Evolutionary conservation across 2,888 invertebrate species (phyloP), one percentile per base, ranked within the genome.

Genomic region (Apocheima hispidaria): DNA sequence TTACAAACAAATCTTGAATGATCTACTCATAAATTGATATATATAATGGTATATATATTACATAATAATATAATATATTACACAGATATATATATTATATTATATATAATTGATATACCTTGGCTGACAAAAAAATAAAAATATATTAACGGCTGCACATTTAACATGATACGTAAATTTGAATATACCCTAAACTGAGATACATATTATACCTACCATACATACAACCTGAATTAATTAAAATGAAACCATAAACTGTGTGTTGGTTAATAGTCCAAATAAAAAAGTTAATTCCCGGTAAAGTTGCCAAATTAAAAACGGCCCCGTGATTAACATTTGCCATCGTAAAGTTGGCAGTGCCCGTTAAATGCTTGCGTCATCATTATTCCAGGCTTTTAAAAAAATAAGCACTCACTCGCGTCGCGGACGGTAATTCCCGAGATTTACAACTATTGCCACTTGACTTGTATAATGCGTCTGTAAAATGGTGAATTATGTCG

Each of bases 381-480:
- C 60, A 63, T 67, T 63, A 64, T 53, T 63, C 50, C 38, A 30
- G 44, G 7, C 35, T 36, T 65, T 69, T 66, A 60, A 76, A 75
- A 75, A 66, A 63, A 69, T 57, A 67, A 60, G 53, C 50, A 49
- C 28, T 49, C 60, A 65, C 63, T 63, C 52, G n/a, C 54, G 41
- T 62, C 35, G 55, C 55, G 60, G 63, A 56, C 55, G 60, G 63
- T 62, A 54, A 55, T 62, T 57, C 57, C 56, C 28, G 63, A 68
- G 68, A 74, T 78, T 78, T 74, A 76, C 72, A 70, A 73, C 70
- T 66, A 73, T 75, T 68, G 70, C 68, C 60, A 68, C 70, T 71
- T 74, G 70, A 68, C 70, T 71, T 74, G 70, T 71, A 70, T 66
- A 66, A 73, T 66, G 67, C 54, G 60, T 60, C 55, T 64, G 62